Percentiles rank a stretch among this genome's conserved stretches.
Conservation (phyloP, 2,113 vertebrate genomes). For the Brachyistius frenatus region DNA sequence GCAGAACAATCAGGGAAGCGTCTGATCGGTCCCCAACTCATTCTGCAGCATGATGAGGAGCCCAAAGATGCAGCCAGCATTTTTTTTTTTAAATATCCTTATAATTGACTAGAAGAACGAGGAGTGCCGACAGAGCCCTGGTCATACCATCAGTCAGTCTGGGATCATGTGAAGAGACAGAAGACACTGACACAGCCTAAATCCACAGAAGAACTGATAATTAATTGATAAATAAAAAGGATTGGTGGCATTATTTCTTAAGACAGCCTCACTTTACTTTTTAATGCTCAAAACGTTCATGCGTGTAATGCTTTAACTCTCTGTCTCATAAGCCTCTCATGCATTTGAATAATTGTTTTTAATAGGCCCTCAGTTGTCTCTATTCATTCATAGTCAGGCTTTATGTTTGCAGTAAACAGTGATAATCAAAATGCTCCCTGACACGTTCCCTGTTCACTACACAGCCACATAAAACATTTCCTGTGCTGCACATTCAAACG, state of each 20-base stretch:
- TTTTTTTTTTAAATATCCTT: no score
- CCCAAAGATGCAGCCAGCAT: not conserved
- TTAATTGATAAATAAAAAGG: not conserved
- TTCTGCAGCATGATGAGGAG: constrained; percentile 1
- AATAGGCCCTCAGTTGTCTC: not conserved
- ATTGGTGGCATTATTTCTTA: no score
- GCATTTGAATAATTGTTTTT: constrained; percentile 1
- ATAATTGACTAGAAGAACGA: constrained; percentile 3
- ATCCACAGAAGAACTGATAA: not conserved
- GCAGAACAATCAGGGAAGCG: not conserved
- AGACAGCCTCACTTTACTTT: no score
- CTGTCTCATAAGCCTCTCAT: not conserved
- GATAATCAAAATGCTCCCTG: constrained; percentile 8
- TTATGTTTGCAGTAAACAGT: constrained; percentile 15
- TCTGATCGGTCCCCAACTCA: not conserved
- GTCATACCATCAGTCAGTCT: not conserved
- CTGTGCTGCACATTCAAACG: constrained; percentile 9
- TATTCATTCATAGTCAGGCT: not conserved
- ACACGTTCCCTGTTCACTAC: constrained; percentile 3
- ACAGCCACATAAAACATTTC: constrained; percentile 36
- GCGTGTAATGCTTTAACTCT: not conserved
- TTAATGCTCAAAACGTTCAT: no score
- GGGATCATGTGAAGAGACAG: no score
- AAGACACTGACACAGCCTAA: not conserved
- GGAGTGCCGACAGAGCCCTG: not conserved